A percentile compares a stretch with the other conserved stretches of the same genome.
Evolutionary conservation across 2,113 vertebrate species (phyloP).

Genomic region (Benitochromis conjunctus): DNA sequence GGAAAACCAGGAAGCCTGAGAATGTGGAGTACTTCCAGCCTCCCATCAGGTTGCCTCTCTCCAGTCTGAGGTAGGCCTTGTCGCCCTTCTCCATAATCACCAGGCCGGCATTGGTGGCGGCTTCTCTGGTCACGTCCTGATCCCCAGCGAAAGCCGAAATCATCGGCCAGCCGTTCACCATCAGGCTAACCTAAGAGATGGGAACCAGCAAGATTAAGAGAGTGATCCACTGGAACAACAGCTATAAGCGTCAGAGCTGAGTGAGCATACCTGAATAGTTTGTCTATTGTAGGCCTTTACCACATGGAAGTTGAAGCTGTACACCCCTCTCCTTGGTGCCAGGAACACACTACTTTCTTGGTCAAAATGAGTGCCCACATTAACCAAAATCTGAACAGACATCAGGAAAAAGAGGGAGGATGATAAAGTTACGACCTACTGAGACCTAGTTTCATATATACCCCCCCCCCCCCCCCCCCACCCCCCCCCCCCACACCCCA

Average conservation of each 20-base stretch:
- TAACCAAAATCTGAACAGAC: conserved; percentile 79
- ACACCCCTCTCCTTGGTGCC: conserved; percentile 82
- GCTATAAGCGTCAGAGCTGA: not conserved
- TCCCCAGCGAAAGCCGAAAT: conserved; percentile 86
- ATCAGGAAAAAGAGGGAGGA: not conserved
- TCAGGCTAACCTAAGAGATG: conserved; percentile 78
- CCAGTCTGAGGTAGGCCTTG: conserved; percentile 83
- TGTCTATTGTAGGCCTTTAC: conserved; percentile 89
- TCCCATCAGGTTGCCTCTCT: conserved; percentile 84
- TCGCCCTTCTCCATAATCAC: conserved; percentile 86
- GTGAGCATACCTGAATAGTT: conserved; percentile 79
- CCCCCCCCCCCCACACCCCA: too few relatives aligned
- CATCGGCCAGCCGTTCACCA: conserved; percentile 86
- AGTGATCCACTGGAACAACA: rapidly evolving
- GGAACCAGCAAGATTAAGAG: not conserved
- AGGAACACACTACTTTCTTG: conserved; percentile 82
- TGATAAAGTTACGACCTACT: not conserved
- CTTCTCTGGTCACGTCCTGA: conserved; percentile 86
- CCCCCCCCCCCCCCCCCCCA: not conserved
- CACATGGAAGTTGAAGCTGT: conserved; percentile 88
- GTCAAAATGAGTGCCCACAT: conserved; percentile 83
- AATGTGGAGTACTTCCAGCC: conserved; percentile 90
- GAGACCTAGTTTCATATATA: not conserved
- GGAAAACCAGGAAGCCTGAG: conserved; percentile 86
- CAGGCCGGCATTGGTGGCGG: conserved; percentile 83